phyloP scores from a whole-genome alignment of 2,888 invertebrate species.

The Nemoura dubitans region DNA sequence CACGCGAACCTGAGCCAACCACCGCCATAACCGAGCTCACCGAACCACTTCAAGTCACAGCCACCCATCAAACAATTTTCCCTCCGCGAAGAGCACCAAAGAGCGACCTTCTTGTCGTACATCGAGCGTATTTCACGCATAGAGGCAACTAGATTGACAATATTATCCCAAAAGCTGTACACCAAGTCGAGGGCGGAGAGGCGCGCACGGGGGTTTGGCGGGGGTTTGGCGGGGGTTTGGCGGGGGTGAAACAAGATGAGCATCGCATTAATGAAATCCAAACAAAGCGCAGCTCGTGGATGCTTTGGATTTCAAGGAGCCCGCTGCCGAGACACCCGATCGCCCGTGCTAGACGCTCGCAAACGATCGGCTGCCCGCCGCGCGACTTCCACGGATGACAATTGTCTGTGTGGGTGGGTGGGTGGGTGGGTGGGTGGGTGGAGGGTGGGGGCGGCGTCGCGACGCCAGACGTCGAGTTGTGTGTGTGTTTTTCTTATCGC shows the following conservation, averaged over 20 bases:
- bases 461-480: not conserved
- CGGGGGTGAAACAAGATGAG: not conserved
- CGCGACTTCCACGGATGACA: not conserved
- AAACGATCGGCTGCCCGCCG: not conserved
- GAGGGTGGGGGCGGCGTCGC: not conserved
- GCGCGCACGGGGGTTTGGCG: no score
- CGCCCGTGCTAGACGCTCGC: not conserved
- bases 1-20: no score
- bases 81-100: no score
- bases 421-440: no score
- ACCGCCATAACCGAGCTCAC: no score
- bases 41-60: no score
- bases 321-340: not conserved
- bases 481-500: not conserved
- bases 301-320: not conserved
- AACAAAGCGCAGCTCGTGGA: not conserved
- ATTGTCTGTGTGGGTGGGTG: not conserved
- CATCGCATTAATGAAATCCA: slow-evolving; percentile 1
- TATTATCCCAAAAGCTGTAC: not conserved
- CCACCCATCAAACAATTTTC: no score
- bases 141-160: not conserved
- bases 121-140: not conserved
- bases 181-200: not conserved
- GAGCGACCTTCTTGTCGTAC: no score
- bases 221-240: not conserved